phyloP scores from a whole-genome alignment of 2,113 vertebrate species.

The Aphelocoma coerulescens region DNA sequence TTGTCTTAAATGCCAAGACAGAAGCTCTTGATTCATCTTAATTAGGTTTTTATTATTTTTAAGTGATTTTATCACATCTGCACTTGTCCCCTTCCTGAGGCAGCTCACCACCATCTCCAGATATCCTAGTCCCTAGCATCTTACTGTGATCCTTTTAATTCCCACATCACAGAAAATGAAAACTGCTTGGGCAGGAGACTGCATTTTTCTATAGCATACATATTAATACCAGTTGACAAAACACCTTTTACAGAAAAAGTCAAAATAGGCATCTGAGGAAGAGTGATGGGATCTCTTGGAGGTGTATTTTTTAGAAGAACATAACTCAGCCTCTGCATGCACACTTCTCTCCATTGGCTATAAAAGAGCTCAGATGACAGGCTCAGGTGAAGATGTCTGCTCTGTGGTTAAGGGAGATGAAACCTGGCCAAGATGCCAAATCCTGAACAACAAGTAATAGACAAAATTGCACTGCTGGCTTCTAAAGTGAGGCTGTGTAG shows the following conservation, averaged over 20 bases:
- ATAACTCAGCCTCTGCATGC: background rate
- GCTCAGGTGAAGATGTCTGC: background rate
- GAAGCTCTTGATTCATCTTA: background rate
- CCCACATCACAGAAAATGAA: background rate
- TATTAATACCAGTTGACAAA: background rate
- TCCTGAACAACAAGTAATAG: background rate
- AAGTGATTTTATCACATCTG: background rate
- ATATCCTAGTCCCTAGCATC: background rate
- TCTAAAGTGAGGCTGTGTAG: accelerated
- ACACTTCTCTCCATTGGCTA: background rate
- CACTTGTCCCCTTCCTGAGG: background rate
- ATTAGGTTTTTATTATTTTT: background rate
- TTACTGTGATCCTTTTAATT: background rate
- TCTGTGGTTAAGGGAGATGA: background rate
- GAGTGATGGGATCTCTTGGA: background rate
- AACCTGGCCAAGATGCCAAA: background rate
- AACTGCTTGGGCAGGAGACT: background rate
- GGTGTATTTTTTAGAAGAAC: background rate
- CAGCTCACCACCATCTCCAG: background rate
- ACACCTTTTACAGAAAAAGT: background rate
- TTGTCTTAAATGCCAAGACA: background rate
- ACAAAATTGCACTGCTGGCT: background rate
- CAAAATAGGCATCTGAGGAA: background rate
- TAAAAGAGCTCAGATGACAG: background rate
- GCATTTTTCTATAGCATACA: background rate